Percentiles rank a stretch among this genome's conserved stretches.
phyloP scores from a whole-genome alignment of 2,797 vertebrate genomes.

The Myotis myotis region DNA sequence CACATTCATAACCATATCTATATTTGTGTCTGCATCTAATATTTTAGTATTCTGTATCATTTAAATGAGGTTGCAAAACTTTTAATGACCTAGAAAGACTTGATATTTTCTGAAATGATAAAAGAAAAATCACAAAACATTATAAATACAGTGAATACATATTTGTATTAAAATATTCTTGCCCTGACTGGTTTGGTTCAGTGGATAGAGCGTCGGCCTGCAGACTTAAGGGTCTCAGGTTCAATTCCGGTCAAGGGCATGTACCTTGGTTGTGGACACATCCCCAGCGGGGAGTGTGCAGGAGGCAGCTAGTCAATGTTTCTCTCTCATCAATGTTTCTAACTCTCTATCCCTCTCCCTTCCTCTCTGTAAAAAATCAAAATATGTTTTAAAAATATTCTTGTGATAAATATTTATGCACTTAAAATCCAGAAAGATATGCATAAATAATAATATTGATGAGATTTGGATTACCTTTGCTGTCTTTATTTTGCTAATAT shows the following conservation, averaged over 20 bases:
- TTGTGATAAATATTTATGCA: constrained; percentile 18
- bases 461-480: neutral
- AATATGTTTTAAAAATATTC: neutral
- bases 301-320: no score
- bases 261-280: no score
- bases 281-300: no score
- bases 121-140: neutral
- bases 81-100: neutral
- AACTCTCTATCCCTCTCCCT: no score
- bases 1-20: neutral
- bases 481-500: constrained; percentile 8
- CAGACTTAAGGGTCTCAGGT: no score
- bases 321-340: no score
- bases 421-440: neutral
- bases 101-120: neutral
- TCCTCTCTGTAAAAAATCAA: no score
- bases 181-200: no score
- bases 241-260: no score
- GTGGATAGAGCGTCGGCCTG: no score
- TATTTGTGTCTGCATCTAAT: neutral
- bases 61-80: neutral
- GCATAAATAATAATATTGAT: neutral
- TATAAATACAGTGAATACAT: neutral
- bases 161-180: constrained; percentile 22
- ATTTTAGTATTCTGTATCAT: neutral